Evolutionary conservation across 2,888 invertebrate species (phyloP), one percentile per base, ranked within the genome.

Genomic region (Phyto melanocephala): DNA sequence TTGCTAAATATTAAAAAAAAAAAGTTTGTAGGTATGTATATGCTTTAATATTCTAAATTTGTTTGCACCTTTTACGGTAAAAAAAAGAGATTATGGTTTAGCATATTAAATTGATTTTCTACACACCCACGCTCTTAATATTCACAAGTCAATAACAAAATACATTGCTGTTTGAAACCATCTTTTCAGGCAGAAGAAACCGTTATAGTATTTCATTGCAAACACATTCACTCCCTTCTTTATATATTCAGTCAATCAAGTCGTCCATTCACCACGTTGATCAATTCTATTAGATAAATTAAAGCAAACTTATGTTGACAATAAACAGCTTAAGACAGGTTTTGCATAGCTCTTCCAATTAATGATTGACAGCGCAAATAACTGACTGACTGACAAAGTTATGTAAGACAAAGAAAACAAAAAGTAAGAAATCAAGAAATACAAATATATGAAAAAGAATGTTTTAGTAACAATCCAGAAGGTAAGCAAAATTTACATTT

Each of bases 61-160:
- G 56, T 68, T 40, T 70, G 20, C 68, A 74, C 40, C 70, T 71
- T 78, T 78, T 65, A 75, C 70, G 75, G 72, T 78, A 37, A 52
- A 58, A 40, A 33, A 45, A 10, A 45, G 1, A n/a, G 68, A 70
- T 81, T 65, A 56, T 74, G 77, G 56, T 78, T 81, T 28, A 65
- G 81, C 78, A 81, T 81, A 78, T 33, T 70, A 74, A 81, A 68
- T 78, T 67, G 4, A 28, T 28, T 28, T 28, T 28, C 3, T 47
- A 77, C 71, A 78, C 78, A 63, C 78, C 78, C 70, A 71, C 77
- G 54, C 70, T n/a, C 6, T n/a, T n/a, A n/a, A n/a, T n/a, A n/a
- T n/a, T n/a, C n/a, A n/a, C n/a, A n/a, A n/a, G n/a, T n/a, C n/a
- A n/a, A n/a, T n/a, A n/a, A n/a, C n/a, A n/a, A n/a, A 33, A 24